Evolutionary conservation across 2,113 vertebrate species (phyloP).

Genomic region (Scortum barcoo): DNA sequence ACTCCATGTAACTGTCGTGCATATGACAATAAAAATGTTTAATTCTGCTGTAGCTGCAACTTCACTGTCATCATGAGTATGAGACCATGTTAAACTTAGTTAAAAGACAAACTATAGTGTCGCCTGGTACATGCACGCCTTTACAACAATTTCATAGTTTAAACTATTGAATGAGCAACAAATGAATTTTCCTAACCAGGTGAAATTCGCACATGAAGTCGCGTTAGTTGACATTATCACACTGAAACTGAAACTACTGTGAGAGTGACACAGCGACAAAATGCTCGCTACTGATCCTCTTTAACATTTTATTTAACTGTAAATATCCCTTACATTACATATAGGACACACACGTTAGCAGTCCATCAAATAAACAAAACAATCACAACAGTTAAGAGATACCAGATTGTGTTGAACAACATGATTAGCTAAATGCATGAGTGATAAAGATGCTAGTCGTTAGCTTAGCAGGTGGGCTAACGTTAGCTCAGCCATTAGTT

Average conservation of each 20-base stretch:
- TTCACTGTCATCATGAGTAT: background rate
- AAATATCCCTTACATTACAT: no score
- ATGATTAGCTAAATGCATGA: background rate
- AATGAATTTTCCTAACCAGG: accelerated
- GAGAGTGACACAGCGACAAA: slow-evolving; percentile 82
- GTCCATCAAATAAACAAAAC: no score
- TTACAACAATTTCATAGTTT: no score
- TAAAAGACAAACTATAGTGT: background rate
- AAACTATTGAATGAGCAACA: background rate
- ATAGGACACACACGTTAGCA: accelerated
- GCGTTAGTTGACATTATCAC: background rate
- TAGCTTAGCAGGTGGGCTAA: slow-evolving; percentile 60
- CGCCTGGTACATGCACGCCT: no score
- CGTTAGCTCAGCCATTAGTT: slow-evolving; percentile 60
- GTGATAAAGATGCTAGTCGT: slow-evolving; percentile 10
- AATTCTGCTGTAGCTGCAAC: background rate
- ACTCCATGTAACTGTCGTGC: no score
- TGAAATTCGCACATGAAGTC: background rate
- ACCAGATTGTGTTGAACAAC: background rate
- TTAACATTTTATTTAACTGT: no score
- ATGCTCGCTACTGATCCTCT: slow-evolving; percentile 36
- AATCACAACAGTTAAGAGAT: no score
- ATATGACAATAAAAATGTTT: no score
- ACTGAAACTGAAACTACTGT: slow-evolving; percentile 70
- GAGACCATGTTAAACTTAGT: background rate